Conservation (phyloP, 2,797 vertebrate genomes). For the Spinus olivaceus region DNA sequence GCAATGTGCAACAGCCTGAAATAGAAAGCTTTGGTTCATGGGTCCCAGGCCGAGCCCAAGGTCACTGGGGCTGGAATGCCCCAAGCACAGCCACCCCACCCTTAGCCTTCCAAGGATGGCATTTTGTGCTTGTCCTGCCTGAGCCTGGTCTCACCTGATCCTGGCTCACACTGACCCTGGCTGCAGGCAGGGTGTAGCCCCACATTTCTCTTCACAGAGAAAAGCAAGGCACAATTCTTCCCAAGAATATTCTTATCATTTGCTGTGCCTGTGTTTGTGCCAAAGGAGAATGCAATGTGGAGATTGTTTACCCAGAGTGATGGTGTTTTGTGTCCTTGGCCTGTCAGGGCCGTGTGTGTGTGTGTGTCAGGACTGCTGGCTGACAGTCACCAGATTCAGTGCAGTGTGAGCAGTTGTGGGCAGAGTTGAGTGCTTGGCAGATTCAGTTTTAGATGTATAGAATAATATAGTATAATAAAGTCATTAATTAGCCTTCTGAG, state of each 20-base stretch:
- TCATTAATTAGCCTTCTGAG: not conserved
- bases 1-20: not conserved
- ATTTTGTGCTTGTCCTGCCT: not conserved
- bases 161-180: not conserved
- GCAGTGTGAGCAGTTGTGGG: too few relatives aligned
- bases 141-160: not conserved
- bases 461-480: not conserved
- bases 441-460: not conserved
- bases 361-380: not conserved
- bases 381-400: not conserved
- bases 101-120: not conserved
- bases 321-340: too few relatives aligned
- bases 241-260: not conserved
- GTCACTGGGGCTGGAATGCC: not conserved
- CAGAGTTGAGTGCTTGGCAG: not conserved
- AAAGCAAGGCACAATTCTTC: not conserved
- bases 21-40: not conserved
- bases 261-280: not conserved
- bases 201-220: not conserved
- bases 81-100: rapidly evolving
- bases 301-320: not conserved
- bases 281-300: not conserved
- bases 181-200: not conserved
- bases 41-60: not conserved
- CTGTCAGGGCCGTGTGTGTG: too few relatives aligned